Conservation (phyloP, 2,113 vertebrate genomes). For the Galeopterus variegatus region DNA sequence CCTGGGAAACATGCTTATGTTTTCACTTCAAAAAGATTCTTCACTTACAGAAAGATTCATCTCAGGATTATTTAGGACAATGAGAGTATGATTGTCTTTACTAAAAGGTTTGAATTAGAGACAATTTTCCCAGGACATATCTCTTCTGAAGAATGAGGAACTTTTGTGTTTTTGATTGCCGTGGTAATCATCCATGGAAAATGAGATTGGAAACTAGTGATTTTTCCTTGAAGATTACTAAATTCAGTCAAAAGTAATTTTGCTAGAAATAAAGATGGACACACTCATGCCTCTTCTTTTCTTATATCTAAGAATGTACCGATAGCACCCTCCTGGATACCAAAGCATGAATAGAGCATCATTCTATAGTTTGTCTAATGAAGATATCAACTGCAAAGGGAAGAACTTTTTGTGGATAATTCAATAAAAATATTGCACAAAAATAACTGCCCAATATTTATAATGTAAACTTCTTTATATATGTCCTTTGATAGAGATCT, state of each 20-base stretch:
- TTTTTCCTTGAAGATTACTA: background rate
- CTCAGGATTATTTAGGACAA: background rate
- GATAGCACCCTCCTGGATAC: background rate
- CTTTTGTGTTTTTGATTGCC: background rate
- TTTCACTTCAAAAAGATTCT: slow-evolving; percentile 6
- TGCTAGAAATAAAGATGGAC: background rate
- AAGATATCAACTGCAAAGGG: background rate
- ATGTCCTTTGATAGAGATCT: background rate
- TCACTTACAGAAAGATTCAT: slow-evolving; percentile 18
- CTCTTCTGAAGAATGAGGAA: background rate
- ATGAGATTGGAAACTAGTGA: background rate
- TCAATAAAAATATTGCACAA: background rate
- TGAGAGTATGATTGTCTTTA: background rate
- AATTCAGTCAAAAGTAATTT: background rate
- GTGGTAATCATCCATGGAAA: background rate
- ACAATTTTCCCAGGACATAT: background rate
- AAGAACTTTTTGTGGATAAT: background rate
- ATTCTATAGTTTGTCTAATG: background rate
- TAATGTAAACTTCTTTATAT: background rate
- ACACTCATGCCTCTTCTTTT: background rate
- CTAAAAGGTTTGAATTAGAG: background rate
- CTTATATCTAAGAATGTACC: background rate
- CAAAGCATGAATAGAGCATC: background rate
- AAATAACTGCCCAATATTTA: background rate
- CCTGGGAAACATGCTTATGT: background rate